Evolutionary conservation across 37 sponge, comb jelly and placozoan species (phyloP).

Genomic region (Chondrosia reniformis): DNA sequence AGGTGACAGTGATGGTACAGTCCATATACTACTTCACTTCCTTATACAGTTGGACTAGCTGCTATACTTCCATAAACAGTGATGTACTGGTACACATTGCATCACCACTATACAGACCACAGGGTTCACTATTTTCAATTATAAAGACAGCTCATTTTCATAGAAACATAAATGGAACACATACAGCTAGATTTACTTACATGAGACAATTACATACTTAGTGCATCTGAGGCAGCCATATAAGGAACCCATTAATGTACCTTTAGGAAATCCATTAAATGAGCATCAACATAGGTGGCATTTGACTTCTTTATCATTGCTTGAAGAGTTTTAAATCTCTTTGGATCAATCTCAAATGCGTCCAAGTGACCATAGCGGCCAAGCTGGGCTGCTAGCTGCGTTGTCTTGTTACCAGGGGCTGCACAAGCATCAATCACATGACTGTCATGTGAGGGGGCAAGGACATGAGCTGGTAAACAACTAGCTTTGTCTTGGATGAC

Average conservation of each 20-base stretch:
- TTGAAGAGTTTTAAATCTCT: conserved; percentile 42
- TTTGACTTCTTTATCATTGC: conserved; percentile 41
- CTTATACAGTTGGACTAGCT: too few relatives aligned
- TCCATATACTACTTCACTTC: too few relatives aligned
- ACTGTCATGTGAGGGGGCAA: conserved; percentile 63
- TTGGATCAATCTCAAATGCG: conserved; percentile 79
- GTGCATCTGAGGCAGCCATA: too few relatives aligned
- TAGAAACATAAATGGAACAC: too few relatives aligned
- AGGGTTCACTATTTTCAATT: too few relatives aligned
- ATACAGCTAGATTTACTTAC: neutral
- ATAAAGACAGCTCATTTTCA: too few relatives aligned
- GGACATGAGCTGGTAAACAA: conserved; percentile 80
- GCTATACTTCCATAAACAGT: too few relatives aligned
- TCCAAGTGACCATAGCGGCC: conserved; percentile 55
- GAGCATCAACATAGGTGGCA: conserved; percentile 52
- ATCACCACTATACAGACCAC: neutral
- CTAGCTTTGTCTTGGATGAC: conserved; percentile 95
- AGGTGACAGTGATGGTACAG: neutral
- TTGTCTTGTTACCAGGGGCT: conserved; percentile 97
- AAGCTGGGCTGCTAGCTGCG: conserved; percentile 82
- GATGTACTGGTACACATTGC: neutral
- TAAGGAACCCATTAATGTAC: too few relatives aligned
- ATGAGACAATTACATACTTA: too few relatives aligned
- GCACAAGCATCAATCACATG: conserved; percentile 96
- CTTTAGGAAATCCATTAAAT: conserved; percentile 59